Evolutionary conservation across 2,888 invertebrate species (phyloP).

Genomic region (Campaea margaritaria): DNA sequence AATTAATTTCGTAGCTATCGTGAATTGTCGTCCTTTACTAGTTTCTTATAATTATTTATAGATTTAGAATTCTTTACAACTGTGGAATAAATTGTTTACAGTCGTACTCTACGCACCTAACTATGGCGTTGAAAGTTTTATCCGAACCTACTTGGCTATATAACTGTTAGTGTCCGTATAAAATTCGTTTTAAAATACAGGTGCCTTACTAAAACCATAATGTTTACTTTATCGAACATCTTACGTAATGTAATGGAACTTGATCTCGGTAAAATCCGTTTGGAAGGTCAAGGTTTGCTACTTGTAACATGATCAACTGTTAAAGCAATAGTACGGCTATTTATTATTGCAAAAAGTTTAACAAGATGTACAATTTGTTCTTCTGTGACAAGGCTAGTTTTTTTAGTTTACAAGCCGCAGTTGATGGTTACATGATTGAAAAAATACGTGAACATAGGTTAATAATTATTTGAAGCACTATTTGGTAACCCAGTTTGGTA

Average conservation of each 20-base stretch:
- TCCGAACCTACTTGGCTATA: neutral
- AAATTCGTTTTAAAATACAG: slow-evolving; percentile 12
- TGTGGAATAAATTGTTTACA: neutral
- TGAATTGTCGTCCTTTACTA: no score
- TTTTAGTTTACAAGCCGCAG: no score
- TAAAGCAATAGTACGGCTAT: neutral
- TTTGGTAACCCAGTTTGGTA: no score
- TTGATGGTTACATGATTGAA: no score
- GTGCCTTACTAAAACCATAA: slow-evolving; percentile 31
- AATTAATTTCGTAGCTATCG: no score
- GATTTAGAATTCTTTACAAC: no score
- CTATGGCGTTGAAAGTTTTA: slow-evolving; percentile 33
- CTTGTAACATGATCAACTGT: slow-evolving; percentile 4
- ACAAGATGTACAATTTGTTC: no score
- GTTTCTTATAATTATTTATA: no score
- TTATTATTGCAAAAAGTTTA: slow-evolving; percentile 10
- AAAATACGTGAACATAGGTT: no score
- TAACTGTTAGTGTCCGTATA: neutral
- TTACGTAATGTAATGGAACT: slow-evolving; percentile 41
- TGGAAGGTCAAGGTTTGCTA: slow-evolving; percentile 34
- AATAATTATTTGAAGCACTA: no score
- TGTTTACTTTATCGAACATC: slow-evolving; percentile 34
- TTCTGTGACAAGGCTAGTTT: no score
- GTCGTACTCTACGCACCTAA: neutral
- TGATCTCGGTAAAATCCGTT: slow-evolving; percentile 45